Conservation (phyloP, 2,797 vertebrate genomes). For the Lophius americanus region DNA sequence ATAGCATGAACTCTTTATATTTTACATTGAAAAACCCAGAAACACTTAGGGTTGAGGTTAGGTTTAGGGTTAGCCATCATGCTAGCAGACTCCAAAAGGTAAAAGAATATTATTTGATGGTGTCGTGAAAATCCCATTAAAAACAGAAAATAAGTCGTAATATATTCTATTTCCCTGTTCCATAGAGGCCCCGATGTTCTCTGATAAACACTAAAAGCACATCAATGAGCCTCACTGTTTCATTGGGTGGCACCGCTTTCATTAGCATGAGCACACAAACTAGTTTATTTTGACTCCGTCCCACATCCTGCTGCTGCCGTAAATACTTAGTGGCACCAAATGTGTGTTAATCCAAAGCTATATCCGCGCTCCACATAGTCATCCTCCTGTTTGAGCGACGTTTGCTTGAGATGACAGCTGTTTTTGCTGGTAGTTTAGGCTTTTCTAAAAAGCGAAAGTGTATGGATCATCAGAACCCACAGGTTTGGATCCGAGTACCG, state of each 20-base stretch:
- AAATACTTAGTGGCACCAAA: not conserved
- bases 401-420: not conserved
- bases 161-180: not conserved
- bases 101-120: not conserved
- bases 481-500: not conserved
- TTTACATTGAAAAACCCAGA: too few species aligned
- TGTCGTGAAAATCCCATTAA: not conserved
- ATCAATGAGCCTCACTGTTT: not conserved
- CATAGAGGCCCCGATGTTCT: not conserved
- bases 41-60: too few species aligned
- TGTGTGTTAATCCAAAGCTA: not conserved
- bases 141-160: not conserved
- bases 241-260: not conserved
- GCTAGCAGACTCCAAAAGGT: not conserved
- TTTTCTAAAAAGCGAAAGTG: not conserved
- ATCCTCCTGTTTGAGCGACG: not conserved
- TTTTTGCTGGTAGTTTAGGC: not conserved
- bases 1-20: too few species aligned
- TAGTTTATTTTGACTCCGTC: not conserved
- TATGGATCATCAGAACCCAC: not conserved
- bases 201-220: not conserved
- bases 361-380: too few species aligned
- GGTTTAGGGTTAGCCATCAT: too few species aligned
- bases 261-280: not conserved
- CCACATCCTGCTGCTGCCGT: not conserved